Conservation (phyloP, 2,888 invertebrate genomes). For the Oligia strigilis region DNA sequence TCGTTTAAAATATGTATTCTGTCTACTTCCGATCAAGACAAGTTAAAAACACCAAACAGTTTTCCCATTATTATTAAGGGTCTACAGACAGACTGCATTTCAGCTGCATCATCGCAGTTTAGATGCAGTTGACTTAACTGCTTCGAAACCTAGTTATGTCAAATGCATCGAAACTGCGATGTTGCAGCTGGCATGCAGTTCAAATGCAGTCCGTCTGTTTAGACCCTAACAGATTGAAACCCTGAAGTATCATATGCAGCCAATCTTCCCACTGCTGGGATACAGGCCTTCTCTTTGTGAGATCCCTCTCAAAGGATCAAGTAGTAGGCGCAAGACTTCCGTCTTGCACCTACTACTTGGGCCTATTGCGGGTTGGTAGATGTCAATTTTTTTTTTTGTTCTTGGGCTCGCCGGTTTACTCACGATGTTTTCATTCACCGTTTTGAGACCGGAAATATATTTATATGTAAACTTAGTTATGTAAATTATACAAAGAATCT, state of each 20-base stretch:
- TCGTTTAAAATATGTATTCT: background rate
- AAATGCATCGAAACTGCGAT: no score
- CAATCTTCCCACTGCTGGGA: no score
- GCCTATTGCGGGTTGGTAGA: background rate
- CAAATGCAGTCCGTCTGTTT: no score
- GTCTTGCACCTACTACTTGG: background rate
- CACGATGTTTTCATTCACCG: background rate
- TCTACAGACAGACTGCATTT: no score
- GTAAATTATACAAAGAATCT: background rate
- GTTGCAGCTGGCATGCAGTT: no score
- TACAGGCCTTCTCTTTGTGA: background rate
- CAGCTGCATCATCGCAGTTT: no score
- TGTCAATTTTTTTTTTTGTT: background rate
- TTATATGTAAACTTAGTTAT: background rate
- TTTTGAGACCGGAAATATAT: background rate
- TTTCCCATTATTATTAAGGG: background rate
- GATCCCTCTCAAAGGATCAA: background rate
- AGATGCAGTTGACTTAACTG: no score
- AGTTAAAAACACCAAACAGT: background rate
- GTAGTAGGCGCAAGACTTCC: no score
- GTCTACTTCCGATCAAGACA: constrained; percentile 1
- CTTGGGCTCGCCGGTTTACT: background rate
- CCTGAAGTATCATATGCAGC: no score
- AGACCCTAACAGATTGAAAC: no score
- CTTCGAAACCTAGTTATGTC: no score